Percentiles rank a stretch among this genome's conserved stretches.
phyloP scores from a whole-genome alignment of 35 echinoderm and acorn worm genomes.

The Acanthaster planci region DNA sequence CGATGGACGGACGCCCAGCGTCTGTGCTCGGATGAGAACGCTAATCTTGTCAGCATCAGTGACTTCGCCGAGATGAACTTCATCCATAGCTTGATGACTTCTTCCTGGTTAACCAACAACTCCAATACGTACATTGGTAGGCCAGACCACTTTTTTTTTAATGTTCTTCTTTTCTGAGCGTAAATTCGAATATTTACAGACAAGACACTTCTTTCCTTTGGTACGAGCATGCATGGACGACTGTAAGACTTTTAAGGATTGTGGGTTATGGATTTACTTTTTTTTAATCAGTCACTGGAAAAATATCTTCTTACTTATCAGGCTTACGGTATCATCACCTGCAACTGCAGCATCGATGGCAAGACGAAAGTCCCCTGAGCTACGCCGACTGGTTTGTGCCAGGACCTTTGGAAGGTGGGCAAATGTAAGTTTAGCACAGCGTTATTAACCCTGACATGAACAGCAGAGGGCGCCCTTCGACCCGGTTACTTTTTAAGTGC shows the following conservation, averaged over 20 bases:
- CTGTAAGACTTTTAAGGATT: too few species aligned
- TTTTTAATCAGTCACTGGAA: background rate
- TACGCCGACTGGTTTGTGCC: slow-evolving; percentile 91
- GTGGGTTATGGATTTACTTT: too few species aligned
- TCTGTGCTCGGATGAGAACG: slow-evolving; percentile 44
- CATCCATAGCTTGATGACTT: slow-evolving; percentile 67
- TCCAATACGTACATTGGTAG: slow-evolving; percentile 75
- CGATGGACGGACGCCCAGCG: slow-evolving; percentile 75
- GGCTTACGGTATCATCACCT: slow-evolving; percentile 59
- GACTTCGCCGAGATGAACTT: slow-evolving; percentile 76
- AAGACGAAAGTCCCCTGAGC: slow-evolving; percentile 69
- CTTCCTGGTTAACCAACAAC: slow-evolving; percentile 54
- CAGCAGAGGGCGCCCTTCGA: too few species aligned
- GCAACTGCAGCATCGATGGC: slow-evolving; percentile 58
- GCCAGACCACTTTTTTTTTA: too few species aligned
- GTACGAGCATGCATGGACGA: too few species aligned
- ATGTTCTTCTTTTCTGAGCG: too few species aligned
- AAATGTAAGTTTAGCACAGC: slow-evolving; percentile 16
- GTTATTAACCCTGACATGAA: too few species aligned
- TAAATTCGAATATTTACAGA: too few species aligned
- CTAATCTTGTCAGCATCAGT: slow-evolving; percentile 78
- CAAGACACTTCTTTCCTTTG: too few species aligned
- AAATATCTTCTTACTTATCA: slow-evolving; percentile 8
- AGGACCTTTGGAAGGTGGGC: background rate
- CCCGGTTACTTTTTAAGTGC: too few species aligned